Evolutionary conservation across 2,797 vertebrate species (phyloP), one percentile per base, ranked within the genome.

Genomic region (Hafferia zeledoni): DNA sequence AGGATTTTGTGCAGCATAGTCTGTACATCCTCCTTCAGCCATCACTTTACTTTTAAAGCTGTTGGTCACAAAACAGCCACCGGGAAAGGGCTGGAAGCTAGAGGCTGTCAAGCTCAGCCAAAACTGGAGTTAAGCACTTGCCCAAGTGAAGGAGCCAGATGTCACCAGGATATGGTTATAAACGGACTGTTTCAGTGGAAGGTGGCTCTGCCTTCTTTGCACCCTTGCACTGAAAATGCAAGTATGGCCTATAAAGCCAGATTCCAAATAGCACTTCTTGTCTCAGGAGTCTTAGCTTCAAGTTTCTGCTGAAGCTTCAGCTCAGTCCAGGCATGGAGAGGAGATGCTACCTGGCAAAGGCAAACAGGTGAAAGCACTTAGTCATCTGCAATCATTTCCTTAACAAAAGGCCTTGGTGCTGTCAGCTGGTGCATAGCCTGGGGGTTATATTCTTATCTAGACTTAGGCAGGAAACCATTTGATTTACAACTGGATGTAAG

Each of bases 401-500:
- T 93, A 82, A 95, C 92, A 94, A 93, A 96, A 90, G 67, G 83
- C 43, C 33, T 79, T 18, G 5, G 37, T 91, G 64, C 37, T 83
- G 71, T 87, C 71, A 92, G 90, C 49, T 60, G 75, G 69, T 80
- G 74, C 67, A 17, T 64, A 79, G 87, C 93, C 89, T 63, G 16
- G 28, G 84, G 92, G 41, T 46, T 93, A n/a, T 89, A 87, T 19
- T 74, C 87, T 95, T 96, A 94, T 94, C 91, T 89, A 82, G 65
- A 63, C 24, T 85, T 37, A 69, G 76, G 82, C 87, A 93, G 84
- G 71, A 94, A 94, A 78, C 72, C 3, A 1, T 71, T 55, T 86
- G 83, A 88, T 94, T 96, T 96, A 91, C 89, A 94, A 19, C 70
- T 86, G 80, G 67, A 46, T 71, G 59, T 84, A 90, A 91, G 85